Base-by-base conservation (phyloP, 2,888 invertebrate genomes). In the Halictus quadricinctus region DNA sequence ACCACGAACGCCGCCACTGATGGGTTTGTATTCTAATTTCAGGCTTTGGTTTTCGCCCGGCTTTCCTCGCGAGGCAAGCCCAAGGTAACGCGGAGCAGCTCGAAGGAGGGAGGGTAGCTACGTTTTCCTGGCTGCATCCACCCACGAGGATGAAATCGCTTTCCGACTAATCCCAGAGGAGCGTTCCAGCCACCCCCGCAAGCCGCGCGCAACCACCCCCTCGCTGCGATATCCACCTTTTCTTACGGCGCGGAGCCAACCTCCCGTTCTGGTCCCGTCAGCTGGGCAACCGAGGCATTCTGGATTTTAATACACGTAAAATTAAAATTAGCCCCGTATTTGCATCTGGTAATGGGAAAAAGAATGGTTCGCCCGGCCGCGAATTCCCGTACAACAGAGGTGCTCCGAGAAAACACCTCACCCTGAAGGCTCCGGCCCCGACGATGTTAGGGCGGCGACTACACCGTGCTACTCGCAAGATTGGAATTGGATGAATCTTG, bases 281-380 rank as follows among this genome's bases (percentile, higher is more conserved):
- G 95, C 95, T 95, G 95, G 94, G 95, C 93, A 94, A 93, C 95
- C 85, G 85, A 78, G 91, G 92, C 92, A 90, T 91, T 92, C 92
- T 87, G 87, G 95, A 90, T 95, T 95, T 95, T 95, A 95, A 95
- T 95, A 95, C 95, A 95, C 95, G 95, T 95, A 95, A 96, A 95
- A 95, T 96, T 95, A 95, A 96, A 95, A 95, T 95, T 95, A 95
- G 95, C 95, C 95, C 94, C 94, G 70, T 95, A 95, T 95, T 95
- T 95, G 95, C 95, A 96, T 96, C 94, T 93, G 94, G 95, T 95
- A 95, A 95, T 95, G 94, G 95, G 95, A 95, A 95, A 95, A 95
- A 95, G 91, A 92, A 92, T 88, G 88, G 76, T 79, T 18, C 58
- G 58, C 64, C 29, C 78, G 69, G 70, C 74, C 76, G 70, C 48